phyloP scores from a whole-genome alignment of 2,797 vertebrate species.

The Sebastes nivosus region DNA sequence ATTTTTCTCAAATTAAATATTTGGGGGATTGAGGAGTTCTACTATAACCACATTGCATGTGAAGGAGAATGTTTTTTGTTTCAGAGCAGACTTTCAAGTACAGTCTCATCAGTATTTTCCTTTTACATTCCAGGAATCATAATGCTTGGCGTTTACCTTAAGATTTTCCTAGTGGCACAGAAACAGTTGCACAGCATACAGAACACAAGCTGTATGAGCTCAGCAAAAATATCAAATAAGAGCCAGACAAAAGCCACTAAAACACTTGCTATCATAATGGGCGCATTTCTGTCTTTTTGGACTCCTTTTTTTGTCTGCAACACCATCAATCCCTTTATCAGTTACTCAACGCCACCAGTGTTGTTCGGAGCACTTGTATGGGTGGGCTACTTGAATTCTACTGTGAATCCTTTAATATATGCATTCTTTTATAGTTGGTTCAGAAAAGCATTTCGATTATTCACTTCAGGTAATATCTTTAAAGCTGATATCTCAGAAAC shows the following conservation, averaged over 20 bases:
- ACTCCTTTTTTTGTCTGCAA: constrained; percentile 66
- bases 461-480: constrained; percentile 42
- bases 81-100: background rate
- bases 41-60: no score
- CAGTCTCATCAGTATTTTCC: constrained; percentile 17
- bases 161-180: constrained; percentile 39
- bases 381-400: constrained; percentile 68
- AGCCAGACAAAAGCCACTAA: constrained; percentile 46
- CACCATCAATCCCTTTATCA: constrained; percentile 48
- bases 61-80: no score
- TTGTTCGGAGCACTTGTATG: constrained; percentile 54
- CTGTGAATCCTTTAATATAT: constrained; percentile 67
- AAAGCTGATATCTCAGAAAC: constrained; percentile 18
- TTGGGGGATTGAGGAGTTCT: no score
- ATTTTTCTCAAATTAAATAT: no score
- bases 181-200: constrained; percentile 25
- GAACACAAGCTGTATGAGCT: background rate
- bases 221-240: background rate
- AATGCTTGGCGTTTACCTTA: constrained; percentile 42
- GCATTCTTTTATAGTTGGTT: constrained; percentile 72
- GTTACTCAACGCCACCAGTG: constrained; percentile 37
- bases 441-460: constrained; percentile 59
- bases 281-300: constrained; percentile 56
- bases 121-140: constrained; percentile 52
- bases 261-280: constrained; percentile 51